Base-by-base conservation (phyloP, 2,888 invertebrate species). In the Napeogenes sylphis region DNA sequence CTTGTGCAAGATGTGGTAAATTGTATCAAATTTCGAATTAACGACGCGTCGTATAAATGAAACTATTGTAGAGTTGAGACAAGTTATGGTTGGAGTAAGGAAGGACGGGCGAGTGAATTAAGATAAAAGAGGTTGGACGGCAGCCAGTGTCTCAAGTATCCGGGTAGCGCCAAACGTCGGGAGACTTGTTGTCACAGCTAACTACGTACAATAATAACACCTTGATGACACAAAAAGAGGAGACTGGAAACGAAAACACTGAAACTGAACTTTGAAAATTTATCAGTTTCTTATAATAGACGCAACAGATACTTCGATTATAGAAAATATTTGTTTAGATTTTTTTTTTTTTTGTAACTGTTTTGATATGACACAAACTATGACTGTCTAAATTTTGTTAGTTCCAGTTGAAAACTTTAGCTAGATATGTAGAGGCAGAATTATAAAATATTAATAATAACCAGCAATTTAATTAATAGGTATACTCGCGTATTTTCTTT, bases 91-190 rank as follows among this genome's bases (percentile, higher is more conserved):
- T 73, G 77, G 69, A 77, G 79, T 78, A 81, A 86, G 75, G 82
- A 78, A 74, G 78, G 84, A 85, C 84, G 81, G 80, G 78, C 80
- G 80, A 85, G 84, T 84, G 82, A 84, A 88, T 86, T 88, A 86
- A 88, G 87, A 87, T 84, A 85, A 85, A 87, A 82, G 82, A 82
- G 71, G 75, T 87, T 89, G 88, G 89, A 85, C 78, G 76, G 70
- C 70, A 72, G 88, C 87, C 90, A 89, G 83, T 83, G 83, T 85
- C 87, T 88, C 84, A 79, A 89, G 88, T 87, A 82, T 81, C 83
- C 82, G 73, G 73, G 74, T 72, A 72, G 71, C 83, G 87, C 87
- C 85, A 87, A 85, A 78, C 77, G 78, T 71, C 73, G 72, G 68
- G 69, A 73, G 76, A 71, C 71, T 42, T 42, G 42, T 42, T 42